Evolutionary conservation across 2,797 vertebrate genomes (phyloP).

Genomic region (Varecia variegata): DNA sequence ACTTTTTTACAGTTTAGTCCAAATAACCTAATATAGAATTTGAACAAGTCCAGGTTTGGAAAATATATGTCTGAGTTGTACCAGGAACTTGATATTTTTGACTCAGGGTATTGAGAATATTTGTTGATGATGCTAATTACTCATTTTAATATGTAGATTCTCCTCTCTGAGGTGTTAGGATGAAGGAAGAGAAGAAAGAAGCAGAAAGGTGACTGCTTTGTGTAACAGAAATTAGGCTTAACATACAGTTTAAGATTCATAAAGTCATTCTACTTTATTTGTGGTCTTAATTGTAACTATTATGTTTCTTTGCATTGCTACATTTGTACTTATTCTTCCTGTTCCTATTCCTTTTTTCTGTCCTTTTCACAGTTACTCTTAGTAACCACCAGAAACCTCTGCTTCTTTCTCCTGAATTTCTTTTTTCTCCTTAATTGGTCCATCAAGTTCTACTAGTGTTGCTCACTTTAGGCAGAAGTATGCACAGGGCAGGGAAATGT

Average conservation of each 20-base stretch:
- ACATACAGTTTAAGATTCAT: neutral
- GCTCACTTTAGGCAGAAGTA: neutral
- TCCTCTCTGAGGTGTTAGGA: constrained; percentile 53
- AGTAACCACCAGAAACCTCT: neutral
- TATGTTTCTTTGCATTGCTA: neutral
- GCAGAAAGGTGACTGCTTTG: constrained; percentile 49
- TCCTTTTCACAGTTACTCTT: neutral
- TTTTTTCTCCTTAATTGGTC: neutral
- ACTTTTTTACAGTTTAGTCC: constrained; percentile 22
- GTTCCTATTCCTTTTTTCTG: neutral
- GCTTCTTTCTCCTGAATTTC: constrained; percentile 54
- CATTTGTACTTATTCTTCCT: constrained; percentile 35
- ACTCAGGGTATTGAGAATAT: neutral
- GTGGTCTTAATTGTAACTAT: neutral
- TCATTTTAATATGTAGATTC: constrained; percentile 49
- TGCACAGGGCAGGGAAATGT: neutral
- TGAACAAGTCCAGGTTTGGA: neutral
- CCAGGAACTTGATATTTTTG: constrained; percentile 28
- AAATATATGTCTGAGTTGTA: neutral
- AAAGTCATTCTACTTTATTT: neutral
- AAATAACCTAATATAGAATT: constrained; percentile 14
- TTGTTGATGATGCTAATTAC: constrained; percentile 37
- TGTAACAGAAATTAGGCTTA: neutral
- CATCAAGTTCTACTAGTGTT: neutral
- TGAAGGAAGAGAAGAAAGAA: constrained; percentile 60